Base-by-base conservation (phyloP, 2,888 invertebrate species). In the Chaetoderma sp. region DNA sequence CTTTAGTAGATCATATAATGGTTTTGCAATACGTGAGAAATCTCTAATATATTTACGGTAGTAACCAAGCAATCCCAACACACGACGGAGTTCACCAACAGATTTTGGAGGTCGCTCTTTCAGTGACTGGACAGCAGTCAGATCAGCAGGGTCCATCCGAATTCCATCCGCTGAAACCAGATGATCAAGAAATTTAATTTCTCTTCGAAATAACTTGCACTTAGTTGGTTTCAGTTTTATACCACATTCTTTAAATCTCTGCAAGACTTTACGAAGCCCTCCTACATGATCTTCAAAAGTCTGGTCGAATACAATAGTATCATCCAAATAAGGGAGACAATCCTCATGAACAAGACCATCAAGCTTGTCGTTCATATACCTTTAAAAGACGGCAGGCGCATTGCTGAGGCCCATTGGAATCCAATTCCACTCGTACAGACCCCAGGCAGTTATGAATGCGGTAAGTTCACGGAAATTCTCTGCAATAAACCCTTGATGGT, bases 341-440 rank as follows among this genome's bases (percentile, higher is more conserved):
- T 45, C 47, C 27, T 55, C 27, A 32, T 60, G 60, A 18, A 55
- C 21, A 16, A 65, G 21, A 23, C 45, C 54, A 23, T 55, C 45
- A 23, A 65, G 25, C 27, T 36, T 36, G 13, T 60, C 47, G 27
- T 60, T 44, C 65, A 65, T 60, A 44, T 4, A 56, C 6, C 23
- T 16, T 33, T 60, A 52, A 33, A 54, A 58, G 5, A 25, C 50
- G 4, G 57, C 62, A 13, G 65, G 69, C 3, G 65, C 65, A 44
- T 64, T 64, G n/a, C 60, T 54, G 4, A 71, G 42, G 0, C 66
- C 68, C 25, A 70, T 66, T 8, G 66, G 63, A 57, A 73, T 63
- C 8, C 57, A 42, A 18, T 33, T 44, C 57, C 60, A 72, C 21
- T 70, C 63, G 23, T 55, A 72, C 13, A 72, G 56, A 0, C 68